Base-by-base conservation (phyloP, 2,888 invertebrate genomes). In the Drosophila neoperkinsi region DNA sequence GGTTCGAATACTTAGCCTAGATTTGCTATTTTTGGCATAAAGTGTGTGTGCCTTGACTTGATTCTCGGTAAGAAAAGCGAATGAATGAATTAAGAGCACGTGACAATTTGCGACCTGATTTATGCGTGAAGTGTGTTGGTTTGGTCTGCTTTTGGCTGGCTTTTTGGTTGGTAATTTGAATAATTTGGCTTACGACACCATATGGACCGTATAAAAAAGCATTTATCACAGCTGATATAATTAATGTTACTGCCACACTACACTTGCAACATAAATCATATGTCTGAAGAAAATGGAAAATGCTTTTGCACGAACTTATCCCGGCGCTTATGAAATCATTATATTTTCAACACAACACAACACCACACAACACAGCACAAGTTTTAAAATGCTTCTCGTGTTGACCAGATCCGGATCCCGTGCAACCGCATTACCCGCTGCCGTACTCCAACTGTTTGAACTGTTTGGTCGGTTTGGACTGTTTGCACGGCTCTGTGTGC, bases 41-140 rank as follows among this genome's bases (percentile, higher is more conserved):
- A 52, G 9, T 71, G 16, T 46, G 33, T 65, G 77, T 58, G 79
- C 88, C 74, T 88, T 77, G 90, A 70, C 84, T 89, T 31, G 64
- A 67, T 71, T 81, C 65, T 61, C 25, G 33, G 25, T 13, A 30
- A 28, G 31, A 33, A 50, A 58, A 63, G n/a, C 60, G 74, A 81
- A 83, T 81, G 81, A 89, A 89, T 84, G 79, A 89, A 88, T 84
- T 90, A 79, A 76, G 83, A 79, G 79, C 88, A 90, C 88, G 87
- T 84, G 88, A 87, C 87, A 79, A 81, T 83, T 78, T 71, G 65
- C 34, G 71, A 41, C 66, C 65, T 90, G 76, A 88, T 89, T 88
- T 89, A 80, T 87, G 66, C 62, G 70, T 55, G 70, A 75, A 79
- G 36, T 52, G n/a, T 33, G 4, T 25, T 46, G 16, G 13, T 18